A percentile compares a stretch with the other conserved stretches of the same genome.
These are phyloP conservation scores for Chirona hameri DNA, from an alignment of 2,888 invertebrate species.

Conservation along the genomic window DNA sequence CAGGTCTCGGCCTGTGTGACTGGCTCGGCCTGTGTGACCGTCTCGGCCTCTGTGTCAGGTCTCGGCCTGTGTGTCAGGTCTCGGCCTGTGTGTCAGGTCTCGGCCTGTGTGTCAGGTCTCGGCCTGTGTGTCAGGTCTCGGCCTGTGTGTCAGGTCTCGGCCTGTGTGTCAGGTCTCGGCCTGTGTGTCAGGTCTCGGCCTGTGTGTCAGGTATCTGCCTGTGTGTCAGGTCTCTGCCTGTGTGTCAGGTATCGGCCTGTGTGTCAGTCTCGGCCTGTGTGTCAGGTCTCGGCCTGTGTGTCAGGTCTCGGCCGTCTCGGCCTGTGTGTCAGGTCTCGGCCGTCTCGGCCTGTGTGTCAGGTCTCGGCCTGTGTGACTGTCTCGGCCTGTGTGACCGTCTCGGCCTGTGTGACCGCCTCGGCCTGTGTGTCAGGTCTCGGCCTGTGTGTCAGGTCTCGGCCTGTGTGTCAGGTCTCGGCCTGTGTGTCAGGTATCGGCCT, in stretches of 20 bases:
- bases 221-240: no score
- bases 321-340: no score
- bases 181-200: not conserved
- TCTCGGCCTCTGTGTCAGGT: not conserved
- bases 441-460: not conserved
- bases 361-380: no score
- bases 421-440: not conserved
- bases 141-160: conserved; percentile 44
- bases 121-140: conserved; percentile 58
- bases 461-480: no score
- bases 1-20: not conserved
- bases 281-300: not conserved
- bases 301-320: not conserved
- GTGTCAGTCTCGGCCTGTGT: conserved; percentile 52
- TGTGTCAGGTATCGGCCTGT: not conserved
- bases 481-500: no score
- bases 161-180: not conserved
- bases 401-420: no score
- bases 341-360: no score
- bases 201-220: no score
- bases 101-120: not conserved
- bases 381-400: not conserved
- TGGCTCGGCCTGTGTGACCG: not conserved
- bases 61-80: no score
- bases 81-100: no score